Evolutionary conservation across 2,797 vertebrate species (phyloP), one percentile per base, ranked within the genome.

Genomic region (Gambusia yucatana): DNA sequence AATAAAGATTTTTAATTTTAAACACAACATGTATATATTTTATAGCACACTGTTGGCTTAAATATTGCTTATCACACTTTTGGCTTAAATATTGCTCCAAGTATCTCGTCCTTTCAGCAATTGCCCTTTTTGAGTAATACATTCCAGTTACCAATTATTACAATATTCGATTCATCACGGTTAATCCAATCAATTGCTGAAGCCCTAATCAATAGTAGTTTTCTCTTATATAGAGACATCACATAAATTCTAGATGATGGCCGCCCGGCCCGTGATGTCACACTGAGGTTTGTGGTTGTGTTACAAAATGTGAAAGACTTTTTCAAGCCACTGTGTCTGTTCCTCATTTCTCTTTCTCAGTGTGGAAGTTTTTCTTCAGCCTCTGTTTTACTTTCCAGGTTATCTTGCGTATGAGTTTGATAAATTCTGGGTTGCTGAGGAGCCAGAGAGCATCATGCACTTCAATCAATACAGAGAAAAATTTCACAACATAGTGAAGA

Each of bases 371-470:
- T 6, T 44, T 41, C 39, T 75, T 16, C 77, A 59, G 20, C 50
- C 3, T 73, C 14, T 33, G 41, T 44, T 28, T 76, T 76, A 73
- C 69, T 41, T 50, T 82, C 0, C 72, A 99, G 98, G 98, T 95
- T 99, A 97, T 89, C 95, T 99, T 87, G 96, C 97, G 0, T 98
- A 97, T 73, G 97, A 99, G 88, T 99, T 99, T 90, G 97, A 99
- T 94, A 97, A 96, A 86, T 99, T 99, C 96, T 99, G 98, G 98
- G 94, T 99, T 91, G 95, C 97, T 81, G 98, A 98, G 91, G 95
- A 98, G 86, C 98, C 98, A 20, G 97, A 98, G 88, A 99, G 97
- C 93, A 99, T 99, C 94, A 99, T 99, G 98, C 96, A 97, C 86
- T 99, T 99, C 94, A 99, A 99, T 86, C 95, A 96, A 2, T 99